Evolutionary conservation across 2,113 vertebrate genomes (phyloP).

Genomic region (Pachypanchax playfairii): DNA sequence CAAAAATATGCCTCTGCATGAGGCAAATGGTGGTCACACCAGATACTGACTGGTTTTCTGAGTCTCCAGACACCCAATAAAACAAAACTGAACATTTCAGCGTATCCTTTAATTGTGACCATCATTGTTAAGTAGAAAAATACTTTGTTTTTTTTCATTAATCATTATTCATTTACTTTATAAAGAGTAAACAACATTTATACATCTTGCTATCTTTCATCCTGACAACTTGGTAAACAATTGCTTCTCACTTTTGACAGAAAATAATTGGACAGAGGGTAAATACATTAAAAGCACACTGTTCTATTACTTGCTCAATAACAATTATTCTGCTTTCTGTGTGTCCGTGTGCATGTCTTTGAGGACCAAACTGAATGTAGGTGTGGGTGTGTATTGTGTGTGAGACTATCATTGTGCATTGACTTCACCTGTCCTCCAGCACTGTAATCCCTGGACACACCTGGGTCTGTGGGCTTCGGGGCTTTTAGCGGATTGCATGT

Average conservation of each 20-base stretch:
- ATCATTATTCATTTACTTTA: too few species aligned
- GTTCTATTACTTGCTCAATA: background rate
- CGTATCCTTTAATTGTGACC: too few species aligned
- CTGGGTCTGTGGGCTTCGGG: conserved; percentile 71
- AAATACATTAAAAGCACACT: background rate
- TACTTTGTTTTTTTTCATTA: too few species aligned
- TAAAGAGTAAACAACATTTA: too few species aligned
- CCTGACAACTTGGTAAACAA: background rate
- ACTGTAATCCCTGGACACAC: conserved; percentile 76
- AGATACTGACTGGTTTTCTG: background rate
- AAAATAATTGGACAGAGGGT: background rate
- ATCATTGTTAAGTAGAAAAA: too few species aligned
- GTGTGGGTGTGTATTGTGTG: conserved; percentile 40
- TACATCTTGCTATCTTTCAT: background rate
- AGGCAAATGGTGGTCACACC: conserved; percentile 62
- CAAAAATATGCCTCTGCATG: too few species aligned
- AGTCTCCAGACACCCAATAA: too few species aligned
- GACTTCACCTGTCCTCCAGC: conserved; percentile 76
- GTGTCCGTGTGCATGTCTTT: conserved; percentile 16
- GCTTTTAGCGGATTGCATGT: conserved; percentile 83
- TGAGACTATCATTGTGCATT: conserved; percentile 55
- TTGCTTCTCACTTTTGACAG: background rate
- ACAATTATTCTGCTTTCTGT: background rate
- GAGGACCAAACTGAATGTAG: conserved; percentile 13
- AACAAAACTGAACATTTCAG: too few species aligned